These are phyloP conservation scores for Solenopsis fugax DNA, from an alignment of 1,140 invertebrate genomes.

Conservation along the genomic window DNA sequence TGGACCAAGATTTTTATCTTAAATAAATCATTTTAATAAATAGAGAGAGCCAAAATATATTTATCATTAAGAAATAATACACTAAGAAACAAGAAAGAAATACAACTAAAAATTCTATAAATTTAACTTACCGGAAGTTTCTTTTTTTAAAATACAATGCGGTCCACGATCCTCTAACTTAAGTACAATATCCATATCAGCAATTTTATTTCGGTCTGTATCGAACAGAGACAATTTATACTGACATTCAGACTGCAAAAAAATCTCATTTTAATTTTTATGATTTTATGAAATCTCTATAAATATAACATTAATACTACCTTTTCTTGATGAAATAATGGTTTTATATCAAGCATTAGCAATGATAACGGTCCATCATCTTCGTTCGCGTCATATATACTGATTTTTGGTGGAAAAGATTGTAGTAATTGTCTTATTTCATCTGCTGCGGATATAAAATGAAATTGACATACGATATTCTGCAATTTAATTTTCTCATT, in stretches of 20 bases:
- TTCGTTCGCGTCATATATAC: conserved; percentile 80
- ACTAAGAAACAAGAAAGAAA: background rate
- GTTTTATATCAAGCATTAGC: conserved; percentile 76
- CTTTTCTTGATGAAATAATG: conserved; percentile 78
- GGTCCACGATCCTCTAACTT: conserved; percentile 81
- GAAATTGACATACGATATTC: conserved; percentile 84
- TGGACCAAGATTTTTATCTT: conserved; percentile 83
- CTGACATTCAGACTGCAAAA: conserved; percentile 77
- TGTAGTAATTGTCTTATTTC: conserved; percentile 83
- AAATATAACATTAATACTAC: conserved; percentile 66
- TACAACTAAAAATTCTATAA: background rate
- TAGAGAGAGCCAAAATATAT: background rate
- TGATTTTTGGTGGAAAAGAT: conserved; percentile 83
- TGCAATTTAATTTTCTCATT: conserved; percentile 81
- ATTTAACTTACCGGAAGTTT: conserved; percentile 69
- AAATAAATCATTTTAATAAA: conserved; percentile 24
- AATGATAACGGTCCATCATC: conserved; percentile 76
- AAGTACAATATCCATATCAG: conserved; percentile 78
- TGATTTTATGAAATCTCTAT: background rate
- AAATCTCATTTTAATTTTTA: conserved; percentile 25
- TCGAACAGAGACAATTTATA: conserved; percentile 78
- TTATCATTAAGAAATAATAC: background rate
- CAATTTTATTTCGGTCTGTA: conserved; percentile 76
- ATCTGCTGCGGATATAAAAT: conserved; percentile 83
- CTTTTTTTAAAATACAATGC: conserved; percentile 78